These are phyloP conservation scores for Mus caroli DNA, from an alignment of 2,797 vertebrate genomes.

Conservation along the genomic window DNA sequence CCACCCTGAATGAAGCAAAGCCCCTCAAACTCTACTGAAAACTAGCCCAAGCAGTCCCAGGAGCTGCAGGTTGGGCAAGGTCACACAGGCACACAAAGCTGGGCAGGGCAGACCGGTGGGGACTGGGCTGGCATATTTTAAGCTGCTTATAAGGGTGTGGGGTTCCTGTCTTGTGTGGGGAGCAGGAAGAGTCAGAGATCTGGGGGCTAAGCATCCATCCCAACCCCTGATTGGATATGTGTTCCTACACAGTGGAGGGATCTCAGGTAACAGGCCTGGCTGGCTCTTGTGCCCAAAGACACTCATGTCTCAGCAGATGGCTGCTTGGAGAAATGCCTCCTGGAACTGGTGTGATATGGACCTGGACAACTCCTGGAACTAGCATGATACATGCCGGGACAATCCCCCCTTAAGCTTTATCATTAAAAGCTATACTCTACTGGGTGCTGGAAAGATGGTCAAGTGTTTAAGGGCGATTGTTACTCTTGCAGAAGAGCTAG, in stretches of 20 bases:
- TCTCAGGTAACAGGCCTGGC: background rate
- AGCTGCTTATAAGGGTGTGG: background rate
- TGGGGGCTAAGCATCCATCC: no score
- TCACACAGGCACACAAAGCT: background rate
- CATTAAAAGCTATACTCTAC: background rate
- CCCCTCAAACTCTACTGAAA: background rate
- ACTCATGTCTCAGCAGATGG: background rate
- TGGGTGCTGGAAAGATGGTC: background rate
- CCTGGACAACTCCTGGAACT: background rate
- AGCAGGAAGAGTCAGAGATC: background rate
- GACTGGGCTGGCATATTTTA: background rate
- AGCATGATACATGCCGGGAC: background rate
- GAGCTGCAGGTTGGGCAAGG: background rate
- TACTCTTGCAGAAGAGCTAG: background rate
- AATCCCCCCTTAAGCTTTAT: background rate
- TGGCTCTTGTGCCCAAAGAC: background rate
- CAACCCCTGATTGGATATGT: background rate
- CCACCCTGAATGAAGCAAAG: background rate
- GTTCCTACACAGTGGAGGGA: background rate
- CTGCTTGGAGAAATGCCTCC: background rate
- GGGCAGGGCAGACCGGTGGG: no score
- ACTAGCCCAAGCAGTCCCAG: background rate
- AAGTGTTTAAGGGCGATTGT: background rate
- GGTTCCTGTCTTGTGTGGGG: fast-evolving
- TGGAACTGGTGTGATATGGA: background rate